These are phyloP conservation scores for Iselma pallidipennis DNA, from an alignment of 2,888 invertebrate genomes.

Conservation along the genomic window DNA sequence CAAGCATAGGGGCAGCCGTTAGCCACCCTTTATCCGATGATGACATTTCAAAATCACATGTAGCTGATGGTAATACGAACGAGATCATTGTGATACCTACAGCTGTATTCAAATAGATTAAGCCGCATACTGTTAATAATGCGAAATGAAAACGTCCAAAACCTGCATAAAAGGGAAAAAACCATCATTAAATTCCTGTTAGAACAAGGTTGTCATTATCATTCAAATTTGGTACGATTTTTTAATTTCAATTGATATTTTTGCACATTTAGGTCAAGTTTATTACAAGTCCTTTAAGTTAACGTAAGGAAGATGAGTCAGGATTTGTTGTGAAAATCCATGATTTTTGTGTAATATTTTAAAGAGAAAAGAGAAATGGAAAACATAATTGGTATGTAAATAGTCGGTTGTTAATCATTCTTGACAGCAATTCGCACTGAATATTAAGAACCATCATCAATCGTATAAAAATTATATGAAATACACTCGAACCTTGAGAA, in stretches of 20 bases:
- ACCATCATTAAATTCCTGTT: background rate
- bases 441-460: no score
- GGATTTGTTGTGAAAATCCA: no score
- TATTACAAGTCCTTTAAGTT: no score
- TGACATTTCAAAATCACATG: constrained; percentile 80
- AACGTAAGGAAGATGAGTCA: no score
- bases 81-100: constrained; percentile 80
- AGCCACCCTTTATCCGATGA: constrained; percentile 78
- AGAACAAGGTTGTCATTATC: background rate
- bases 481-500: no score
- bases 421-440: no score
- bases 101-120: constrained; percentile 83
- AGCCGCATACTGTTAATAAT: constrained; percentile 73
- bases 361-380: no score
- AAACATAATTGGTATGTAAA: no score
- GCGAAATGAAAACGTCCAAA: constrained; percentile 83
- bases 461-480: no score
- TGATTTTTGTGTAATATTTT: no score
- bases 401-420: no score
- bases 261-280: background rate
- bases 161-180: constrained; percentile 58
- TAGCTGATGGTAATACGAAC: constrained; percentile 81
- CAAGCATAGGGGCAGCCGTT: constrained; percentile 77
- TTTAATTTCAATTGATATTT: no score
- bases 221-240: background rate